Evolutionary conservation across 2,888 invertebrate species (phyloP).

Genomic region (Coelinius sp.): DNA sequence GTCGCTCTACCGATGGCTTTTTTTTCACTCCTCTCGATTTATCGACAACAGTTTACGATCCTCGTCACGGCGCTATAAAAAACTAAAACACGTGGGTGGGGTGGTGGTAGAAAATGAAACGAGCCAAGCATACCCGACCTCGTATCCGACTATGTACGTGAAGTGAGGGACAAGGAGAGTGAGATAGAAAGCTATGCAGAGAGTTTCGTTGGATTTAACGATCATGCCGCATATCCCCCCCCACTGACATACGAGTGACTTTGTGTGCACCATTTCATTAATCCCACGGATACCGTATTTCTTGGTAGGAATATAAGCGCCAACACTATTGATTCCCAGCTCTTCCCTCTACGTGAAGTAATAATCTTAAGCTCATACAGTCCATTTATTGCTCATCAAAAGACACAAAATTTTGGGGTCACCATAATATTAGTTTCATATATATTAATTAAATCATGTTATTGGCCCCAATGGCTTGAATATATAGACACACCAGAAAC

Average conservation of each 20-base stretch:
- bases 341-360: background rate
- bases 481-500: background rate
- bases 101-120: background rate
- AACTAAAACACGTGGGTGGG: background rate
- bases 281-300: conserved; percentile 47
- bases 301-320: conserved; percentile 23
- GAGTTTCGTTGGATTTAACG: conserved; percentile 42
- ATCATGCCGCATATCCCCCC: conserved; percentile 39
- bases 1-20: conserved; percentile 21
- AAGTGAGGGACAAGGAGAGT: conserved; percentile 6
- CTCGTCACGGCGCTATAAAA: conserved; percentile 14
- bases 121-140: conserved; percentile 5
- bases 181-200: background rate
- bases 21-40: conserved; percentile 22
- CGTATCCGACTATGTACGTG: background rate
- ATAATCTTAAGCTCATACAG: background rate
- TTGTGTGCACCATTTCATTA: conserved; percentile 47
- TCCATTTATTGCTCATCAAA: background rate
- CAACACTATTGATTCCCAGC: conserved; percentile 4
- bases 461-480: background rate
- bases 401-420: background rate
- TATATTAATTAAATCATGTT: background rate
- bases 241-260: conserved; percentile 33
- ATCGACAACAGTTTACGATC: conserved; percentile 29
- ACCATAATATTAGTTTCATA: background rate